phyloP scores from a whole-genome alignment of 2,113 vertebrate genomes.

The Odocoileus virginianus region DNA sequence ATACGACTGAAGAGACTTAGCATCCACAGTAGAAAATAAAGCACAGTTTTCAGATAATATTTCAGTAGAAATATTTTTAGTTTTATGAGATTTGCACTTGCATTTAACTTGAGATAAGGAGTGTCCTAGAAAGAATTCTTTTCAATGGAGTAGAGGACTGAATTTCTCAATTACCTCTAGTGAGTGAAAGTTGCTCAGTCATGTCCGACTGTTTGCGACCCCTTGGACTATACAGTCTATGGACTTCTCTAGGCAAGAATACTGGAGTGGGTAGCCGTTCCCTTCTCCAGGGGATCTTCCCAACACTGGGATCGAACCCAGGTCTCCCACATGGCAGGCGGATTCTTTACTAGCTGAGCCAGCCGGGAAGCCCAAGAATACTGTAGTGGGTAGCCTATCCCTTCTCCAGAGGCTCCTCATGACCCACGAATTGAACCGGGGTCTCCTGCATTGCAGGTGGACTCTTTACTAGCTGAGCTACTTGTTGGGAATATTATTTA shows the following conservation, averaged over 20 bases:
- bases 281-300: neutral
- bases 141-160: neutral
- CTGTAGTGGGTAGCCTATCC: neutral
- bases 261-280: neutral
- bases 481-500: neutral
- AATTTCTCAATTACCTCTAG: neutral
- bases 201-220: accelerated
- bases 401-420: neutral
- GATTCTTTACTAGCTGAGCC: neutral
- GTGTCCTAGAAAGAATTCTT: neutral
- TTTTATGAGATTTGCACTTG: neutral
- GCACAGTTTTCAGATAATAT: neutral
- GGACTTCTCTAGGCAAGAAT: neutral
- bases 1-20: neutral
- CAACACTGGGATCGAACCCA: neutral
- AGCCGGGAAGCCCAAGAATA: neutral
- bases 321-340: neutral
- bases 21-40: neutral
- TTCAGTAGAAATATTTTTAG: neutral
- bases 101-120: neutral
- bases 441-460: neutral
- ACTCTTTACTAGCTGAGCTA: neutral
- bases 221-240: neutral
- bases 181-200: neutral
- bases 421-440: neutral